Evolutionary conservation across 2,113 vertebrate species (phyloP).

Genomic region (Tetrax tetrax): DNA sequence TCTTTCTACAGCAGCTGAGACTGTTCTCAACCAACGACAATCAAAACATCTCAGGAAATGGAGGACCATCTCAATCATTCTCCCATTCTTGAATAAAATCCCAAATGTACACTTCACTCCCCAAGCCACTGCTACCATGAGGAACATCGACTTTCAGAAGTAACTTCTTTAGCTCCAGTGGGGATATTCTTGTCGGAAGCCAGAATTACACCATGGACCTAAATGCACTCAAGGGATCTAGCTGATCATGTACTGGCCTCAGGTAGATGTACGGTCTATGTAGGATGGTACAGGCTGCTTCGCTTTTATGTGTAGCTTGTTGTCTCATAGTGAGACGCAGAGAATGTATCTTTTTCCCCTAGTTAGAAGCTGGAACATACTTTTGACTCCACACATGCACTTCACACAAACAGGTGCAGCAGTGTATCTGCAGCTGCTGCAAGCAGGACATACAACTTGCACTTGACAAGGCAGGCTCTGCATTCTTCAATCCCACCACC

Average conservation of each 20-base stretch:
- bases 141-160: neutral
- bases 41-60: neutral
- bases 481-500: neutral
- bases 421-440: neutral
- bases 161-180: neutral
- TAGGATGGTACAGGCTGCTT: neutral
- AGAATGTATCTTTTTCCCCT: neutral
- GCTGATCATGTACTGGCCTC: neutral
- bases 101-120: neutral
- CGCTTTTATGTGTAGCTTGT: neutral
- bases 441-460: neutral
- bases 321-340: neutral
- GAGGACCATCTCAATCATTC: neutral
- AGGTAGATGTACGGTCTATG: neutral
- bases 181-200: neutral
- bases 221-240: neutral
- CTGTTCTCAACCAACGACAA: neutral
- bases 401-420: neutral
- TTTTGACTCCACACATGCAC: neutral
- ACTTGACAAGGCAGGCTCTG: neutral
- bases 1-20: neutral
- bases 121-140: neutral
- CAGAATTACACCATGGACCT: neutral
- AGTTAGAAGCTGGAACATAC: neutral
- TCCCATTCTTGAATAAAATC: neutral